Percentiles rank a stretch among this genome's conserved stretches.
Conservation (phyloP, 2,113 vertebrate species). For the Hystrix brachyura region DNA sequence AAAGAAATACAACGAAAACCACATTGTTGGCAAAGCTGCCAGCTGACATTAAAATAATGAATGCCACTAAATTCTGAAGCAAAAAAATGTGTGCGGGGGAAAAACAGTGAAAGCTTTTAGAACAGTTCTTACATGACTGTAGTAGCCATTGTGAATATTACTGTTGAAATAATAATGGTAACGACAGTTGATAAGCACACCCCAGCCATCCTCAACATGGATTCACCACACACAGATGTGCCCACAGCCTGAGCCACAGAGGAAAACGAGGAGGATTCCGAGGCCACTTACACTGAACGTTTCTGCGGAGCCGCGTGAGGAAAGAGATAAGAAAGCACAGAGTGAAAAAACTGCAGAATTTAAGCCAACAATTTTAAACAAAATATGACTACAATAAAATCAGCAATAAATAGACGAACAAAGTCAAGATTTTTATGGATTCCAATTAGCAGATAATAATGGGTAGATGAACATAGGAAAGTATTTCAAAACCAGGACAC, state of each 20-base stretch:
- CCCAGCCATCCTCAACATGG: constrained; percentile 30
- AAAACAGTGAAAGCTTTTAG: constrained; percentile 60
- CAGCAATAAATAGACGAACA: neutral
- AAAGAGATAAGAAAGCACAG: constrained; percentile 86
- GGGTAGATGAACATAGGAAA: neutral
- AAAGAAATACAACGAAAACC: neutral
- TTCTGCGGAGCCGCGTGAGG: constrained; percentile 88
- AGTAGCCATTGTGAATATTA: constrained; percentile 55
- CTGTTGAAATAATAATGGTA: neutral
- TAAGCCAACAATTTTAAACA: constrained; percentile 71
- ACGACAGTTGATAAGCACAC: constrained; percentile 65
- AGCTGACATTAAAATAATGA: neutral
- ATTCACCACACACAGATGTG: constrained; percentile 73
- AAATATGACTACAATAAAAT: constrained; percentile 48
- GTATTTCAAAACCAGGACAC: constrained; percentile 29
- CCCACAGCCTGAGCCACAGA: constrained; percentile 72
- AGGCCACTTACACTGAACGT: constrained; percentile 88
- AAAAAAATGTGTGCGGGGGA: neutral
- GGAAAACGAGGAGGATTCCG: constrained; percentile 69
- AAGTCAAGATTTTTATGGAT: constrained; percentile 37
- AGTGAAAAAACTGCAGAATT: constrained; percentile 78
- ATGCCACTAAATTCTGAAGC: neutral
- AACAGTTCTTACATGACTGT: constrained; percentile 31
- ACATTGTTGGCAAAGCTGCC: neutral
- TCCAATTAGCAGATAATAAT: constrained; percentile 31